Conservation (phyloP, 2,797 vertebrate genomes). For the Apogon hyalosoma region DNA sequence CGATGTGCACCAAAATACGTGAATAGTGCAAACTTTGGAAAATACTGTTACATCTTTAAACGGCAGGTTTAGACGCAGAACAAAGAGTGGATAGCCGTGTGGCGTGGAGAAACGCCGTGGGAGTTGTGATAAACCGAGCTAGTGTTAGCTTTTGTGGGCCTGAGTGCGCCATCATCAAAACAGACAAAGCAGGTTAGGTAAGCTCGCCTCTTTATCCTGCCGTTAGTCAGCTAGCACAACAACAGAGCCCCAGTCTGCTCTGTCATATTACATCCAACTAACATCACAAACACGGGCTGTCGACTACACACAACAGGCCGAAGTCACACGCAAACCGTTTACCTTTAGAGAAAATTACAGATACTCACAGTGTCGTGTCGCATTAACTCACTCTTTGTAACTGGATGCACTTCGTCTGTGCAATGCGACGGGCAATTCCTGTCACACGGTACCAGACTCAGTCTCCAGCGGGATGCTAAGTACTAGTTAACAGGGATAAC, state of each 20-base stretch:
- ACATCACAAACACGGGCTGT: fast-evolving
- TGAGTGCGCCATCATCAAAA: conserved; percentile 80
- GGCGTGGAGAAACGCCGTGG: background rate
- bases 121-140: conserved; percentile 42
- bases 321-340: background rate
- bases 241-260: background rate
- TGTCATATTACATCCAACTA: background rate
- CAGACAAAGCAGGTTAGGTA: conserved; percentile 78
- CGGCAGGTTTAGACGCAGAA: fast-evolving
- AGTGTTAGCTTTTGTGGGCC: conserved; percentile 72
- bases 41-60: background rate
- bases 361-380: conserved; percentile 75
- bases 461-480: background rate
- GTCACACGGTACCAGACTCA: background rate
- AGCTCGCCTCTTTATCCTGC: conserved; percentile 49
- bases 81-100: fast-evolving
- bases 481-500: conserved; percentile 3
- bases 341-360: background rate
- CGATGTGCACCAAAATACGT: background rate
- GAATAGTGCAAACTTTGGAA: background rate
- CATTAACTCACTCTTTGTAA: conserved; percentile 57
- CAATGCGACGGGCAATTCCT: conserved; percentile 51
- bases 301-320: background rate
- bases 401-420: conserved; percentile 31
- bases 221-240: background rate